Base-by-base conservation (phyloP, 2,113 vertebrate species). In the Tor tambroides region DNA sequence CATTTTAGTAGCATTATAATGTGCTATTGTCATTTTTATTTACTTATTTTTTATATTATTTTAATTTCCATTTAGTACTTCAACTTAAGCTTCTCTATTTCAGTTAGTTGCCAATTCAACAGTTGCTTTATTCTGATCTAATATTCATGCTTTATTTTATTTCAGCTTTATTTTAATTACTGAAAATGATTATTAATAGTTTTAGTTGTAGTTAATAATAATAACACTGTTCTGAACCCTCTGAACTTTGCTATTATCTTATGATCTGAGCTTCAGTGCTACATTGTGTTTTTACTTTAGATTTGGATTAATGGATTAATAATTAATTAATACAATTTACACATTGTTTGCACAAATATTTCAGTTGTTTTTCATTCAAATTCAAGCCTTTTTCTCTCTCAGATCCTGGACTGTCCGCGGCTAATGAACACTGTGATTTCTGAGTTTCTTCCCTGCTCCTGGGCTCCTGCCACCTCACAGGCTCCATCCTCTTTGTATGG, bases 381-480 rank as follows among this genome's bases (percentile, higher is more conserved):
- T 78, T 1, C 8, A 26, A 30, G 2, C 46, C 28, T 23, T 51
- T 61, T n/a, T 80, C 23, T n/a, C 8, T 14, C 6, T 72, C 90
- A 99, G 98, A 94, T 99, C n/a, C 91, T 99, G 14, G 95, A 97
- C 85, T 99, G 97, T 89, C 97, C 98, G 90, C 95, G 97, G 4
- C 88, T 99, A 84, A 94, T 98, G 91, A 95, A 97, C 79, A 97
- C 95, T 0, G 86, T 99, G 87, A 93, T 97, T 88, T 95, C 91
- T 1, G 96, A 98, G 89, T 99, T 99, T 88, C 93, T 99, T 21
- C 97, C 98, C 41, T 93, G 93, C 28, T 96, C 93, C 43, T 99
- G 98, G 98, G 89, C 90, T 67, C 86, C 92, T 0, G 46, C 91
- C 30, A 87, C 90, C 10, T 90, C 91, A 1, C 87, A 94, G 72